A percentile compares a stretch with the other conserved stretches of the same genome.
Conservation (phyloP, 2,113 vertebrate genomes). For the Microcebus tavaratra region DNA sequence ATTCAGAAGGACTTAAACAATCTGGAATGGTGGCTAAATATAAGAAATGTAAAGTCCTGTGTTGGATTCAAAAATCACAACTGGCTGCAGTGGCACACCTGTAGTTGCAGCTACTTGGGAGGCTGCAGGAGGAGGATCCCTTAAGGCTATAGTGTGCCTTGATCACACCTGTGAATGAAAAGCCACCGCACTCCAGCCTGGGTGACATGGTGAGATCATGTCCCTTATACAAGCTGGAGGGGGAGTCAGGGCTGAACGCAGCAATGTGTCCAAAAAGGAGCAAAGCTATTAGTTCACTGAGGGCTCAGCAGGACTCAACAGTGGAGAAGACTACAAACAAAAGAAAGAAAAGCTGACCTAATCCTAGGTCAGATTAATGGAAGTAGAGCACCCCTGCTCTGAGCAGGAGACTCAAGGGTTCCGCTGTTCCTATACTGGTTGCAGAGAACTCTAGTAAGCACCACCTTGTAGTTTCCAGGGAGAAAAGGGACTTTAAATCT, state of each 20-base stretch:
- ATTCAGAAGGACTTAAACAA: neutral
- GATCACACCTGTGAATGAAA: too few relatives aligned
- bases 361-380: neutral
- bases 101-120: neutral
- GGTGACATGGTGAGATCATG: neutral
- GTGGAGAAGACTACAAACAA: neutral
- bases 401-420: neutral
- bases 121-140: neutral
- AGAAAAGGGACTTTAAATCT: neutral
- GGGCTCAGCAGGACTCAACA: neutral
- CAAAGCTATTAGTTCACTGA: neutral
- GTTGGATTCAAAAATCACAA: neutral
- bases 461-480: neutral
- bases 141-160: too few relatives aligned
- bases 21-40: neutral
- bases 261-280: neutral
- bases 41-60: neutral
- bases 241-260: neutral
- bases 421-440: neutral
- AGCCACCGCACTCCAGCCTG: neutral
- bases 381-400: neutral
- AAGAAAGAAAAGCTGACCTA: neutral
- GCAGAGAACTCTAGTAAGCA: neutral
- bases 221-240: neutral
- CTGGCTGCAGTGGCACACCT: neutral